phyloP scores from a whole-genome alignment of 2,888 invertebrate genomes.

The Tenthredo scrophulariae region DNA sequence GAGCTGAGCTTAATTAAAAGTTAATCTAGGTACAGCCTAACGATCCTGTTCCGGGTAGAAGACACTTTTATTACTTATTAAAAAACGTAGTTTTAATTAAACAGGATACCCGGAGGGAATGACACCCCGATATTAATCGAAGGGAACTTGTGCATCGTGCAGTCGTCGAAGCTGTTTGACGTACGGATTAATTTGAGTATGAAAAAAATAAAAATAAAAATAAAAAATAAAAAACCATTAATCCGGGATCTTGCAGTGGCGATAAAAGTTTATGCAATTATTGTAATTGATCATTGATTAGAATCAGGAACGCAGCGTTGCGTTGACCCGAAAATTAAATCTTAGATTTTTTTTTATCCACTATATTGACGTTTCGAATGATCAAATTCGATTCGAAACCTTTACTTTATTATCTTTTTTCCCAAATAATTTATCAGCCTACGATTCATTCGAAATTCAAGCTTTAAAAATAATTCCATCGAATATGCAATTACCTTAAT shows the following conservation, averaged over 20 bases:
- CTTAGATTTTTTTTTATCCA: not conserved
- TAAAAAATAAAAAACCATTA: too few species aligned
- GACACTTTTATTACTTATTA: constrained; percentile 43
- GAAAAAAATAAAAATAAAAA: not conserved
- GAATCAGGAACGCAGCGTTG: too few species aligned
- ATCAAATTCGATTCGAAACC: not conserved
- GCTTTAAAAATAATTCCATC: not conserved
- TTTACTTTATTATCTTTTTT: not conserved
- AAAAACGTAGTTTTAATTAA: constrained; percentile 23
- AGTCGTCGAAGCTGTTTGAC: not conserved
- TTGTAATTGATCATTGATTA: not conserved
- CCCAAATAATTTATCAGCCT: not conserved
- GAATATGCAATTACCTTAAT: constrained; percentile 20
- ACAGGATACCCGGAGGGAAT: not conserved
- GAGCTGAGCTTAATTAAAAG: constrained; percentile 43
- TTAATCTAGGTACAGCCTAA: constrained; percentile 42
- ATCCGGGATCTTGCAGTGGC: not conserved
- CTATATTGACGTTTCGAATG: not conserved
- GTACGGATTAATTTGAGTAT: not conserved
- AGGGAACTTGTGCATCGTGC: not conserved
- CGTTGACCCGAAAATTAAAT: not conserved
- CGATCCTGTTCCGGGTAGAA: constrained; percentile 35
- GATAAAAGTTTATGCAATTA: not conserved
- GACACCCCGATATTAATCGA: not conserved
- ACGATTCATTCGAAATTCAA: not conserved